Base-by-base conservation (phyloP, 2,113 vertebrate genomes). In the Antigone vipio region DNA sequence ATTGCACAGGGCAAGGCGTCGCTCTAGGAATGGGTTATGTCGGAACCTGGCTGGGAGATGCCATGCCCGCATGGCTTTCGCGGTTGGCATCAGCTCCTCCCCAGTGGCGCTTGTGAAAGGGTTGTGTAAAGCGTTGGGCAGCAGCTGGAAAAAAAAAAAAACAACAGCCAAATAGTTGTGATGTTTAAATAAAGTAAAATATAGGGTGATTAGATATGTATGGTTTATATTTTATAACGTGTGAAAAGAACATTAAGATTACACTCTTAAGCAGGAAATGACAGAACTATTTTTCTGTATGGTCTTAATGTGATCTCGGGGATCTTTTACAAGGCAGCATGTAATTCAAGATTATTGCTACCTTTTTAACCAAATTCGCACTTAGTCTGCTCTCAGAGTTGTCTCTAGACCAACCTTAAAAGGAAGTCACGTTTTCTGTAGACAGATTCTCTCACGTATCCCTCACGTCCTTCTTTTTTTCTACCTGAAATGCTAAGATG, bases 71-170 rank as follows among this genome's bases (percentile, higher is more conserved):
- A 1, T 84, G 89, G 64, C 35, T 89, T 35, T 78, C 72, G 19
- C 50, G 63, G 44, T 18, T 85, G 91, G 68, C 68, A 45, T 80
- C 67, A n/a, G 63, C 67, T 77, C 49, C 72, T 80, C 67, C 45
- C 22, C 58, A 6, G 76, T 13, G 42, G 26, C 10, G 6, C 79
- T 77, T 55, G 47, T 71, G 52, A 68, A 80, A 44, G 52, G 35
- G 21, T 47, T 91, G 32, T 0, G 0, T 18, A 4, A 69, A 77
- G 42, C 2, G 0, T 5, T 67, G n/a, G 14, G 27, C 26, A 72
- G 18, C 73, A 81, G 34, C 47, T 91, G 89, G 38, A 17, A 27
- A 40, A 45, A 74, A 85, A 55, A 53, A 52, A 22, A 24, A 52
- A 27, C 50, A 27, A 0, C 0, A 35, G 5, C 47, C 20, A 5